Percentiles rank a stretch among this genome's conserved stretches.
phyloP scores from a whole-genome alignment of 1,140 invertebrate species.

The Drosophila tsacasi region DNA sequence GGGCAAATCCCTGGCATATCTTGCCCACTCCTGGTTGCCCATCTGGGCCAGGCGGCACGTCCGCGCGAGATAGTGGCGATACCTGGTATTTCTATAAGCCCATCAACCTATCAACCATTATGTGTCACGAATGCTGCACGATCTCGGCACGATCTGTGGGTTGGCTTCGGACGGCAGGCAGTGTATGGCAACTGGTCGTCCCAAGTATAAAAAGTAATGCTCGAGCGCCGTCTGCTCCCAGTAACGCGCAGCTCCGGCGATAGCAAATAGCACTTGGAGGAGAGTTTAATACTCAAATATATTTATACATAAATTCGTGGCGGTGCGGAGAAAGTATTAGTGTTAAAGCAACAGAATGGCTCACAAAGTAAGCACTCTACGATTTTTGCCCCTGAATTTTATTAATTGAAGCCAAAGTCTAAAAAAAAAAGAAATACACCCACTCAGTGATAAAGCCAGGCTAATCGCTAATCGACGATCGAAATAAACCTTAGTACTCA shows the following conservation, averaged over 20 bases:
- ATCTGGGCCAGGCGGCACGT: slow-evolving; percentile 14
- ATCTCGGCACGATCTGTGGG: slow-evolving; percentile 93
- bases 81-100: slow-evolving; percentile 25
- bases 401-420: slow-evolving; percentile 19
- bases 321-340: slow-evolving; percentile 53
- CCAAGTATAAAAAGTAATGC: slow-evolving; percentile 70
- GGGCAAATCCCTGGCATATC: slow-evolving; percentile 23
- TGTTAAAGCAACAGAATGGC: slow-evolving; percentile 47
- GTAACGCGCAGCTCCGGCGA: slow-evolving; percentile 60
- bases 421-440: neutral
- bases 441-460: slow-evolving; percentile 5
- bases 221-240: slow-evolving; percentile 44
- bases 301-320: neutral
- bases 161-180: slow-evolving; percentile 13
- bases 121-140: slow-evolving; percentile 87
- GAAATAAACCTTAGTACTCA: slow-evolving; percentile 16
- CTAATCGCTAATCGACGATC: slow-evolving; percentile 26
- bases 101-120: slow-evolving; percentile 17
- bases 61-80: slow-evolving; percentile 8
- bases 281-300: neutral
- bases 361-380: slow-evolving; percentile 60
- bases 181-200: neutral
- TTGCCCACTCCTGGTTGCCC: slow-evolving; percentile 10
- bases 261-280: slow-evolving; percentile 33
- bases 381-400: slow-evolving; percentile 4